These are phyloP conservation scores for Phalacrocorax carbo DNA, from an alignment of 2,113 vertebrate species.

Conservation along the genomic window DNA sequence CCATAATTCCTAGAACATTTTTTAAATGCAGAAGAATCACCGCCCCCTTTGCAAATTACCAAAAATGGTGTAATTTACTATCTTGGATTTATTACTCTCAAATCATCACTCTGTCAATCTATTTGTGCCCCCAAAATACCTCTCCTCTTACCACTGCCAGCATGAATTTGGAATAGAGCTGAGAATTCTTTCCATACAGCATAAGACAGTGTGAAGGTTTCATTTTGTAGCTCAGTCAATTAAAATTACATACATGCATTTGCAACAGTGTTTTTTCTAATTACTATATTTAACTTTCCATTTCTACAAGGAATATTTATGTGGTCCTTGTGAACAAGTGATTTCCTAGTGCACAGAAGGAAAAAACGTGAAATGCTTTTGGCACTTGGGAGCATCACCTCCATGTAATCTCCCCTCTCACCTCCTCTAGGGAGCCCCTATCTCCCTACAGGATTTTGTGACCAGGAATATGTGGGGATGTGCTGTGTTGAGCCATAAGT, in stretches of 20 bases:
- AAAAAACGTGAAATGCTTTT: neutral
- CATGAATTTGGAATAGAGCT: neutral
- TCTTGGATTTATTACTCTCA: constrained; percentile 45
- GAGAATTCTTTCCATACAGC: neutral
- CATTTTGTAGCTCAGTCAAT: neutral
- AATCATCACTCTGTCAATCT: constrained; percentile 19
- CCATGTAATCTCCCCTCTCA: neutral
- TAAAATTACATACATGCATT: constrained; percentile 7
- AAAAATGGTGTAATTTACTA: constrained; percentile 10
- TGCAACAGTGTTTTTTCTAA: neutral
- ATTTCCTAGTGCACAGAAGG: neutral
- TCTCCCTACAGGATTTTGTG: neutral
- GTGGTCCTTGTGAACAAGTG: neutral
- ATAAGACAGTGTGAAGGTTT: neutral
- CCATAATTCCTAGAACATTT: constrained; percentile 22
- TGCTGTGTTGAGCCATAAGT: neutral
- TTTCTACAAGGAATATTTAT: constrained; percentile 51
- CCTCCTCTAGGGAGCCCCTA: neutral
- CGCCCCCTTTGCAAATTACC: constrained; percentile 37
- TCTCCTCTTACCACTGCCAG: neutral
- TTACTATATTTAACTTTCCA: constrained; percentile 11
- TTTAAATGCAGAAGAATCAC: constrained; percentile 38
- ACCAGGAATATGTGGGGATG: neutral
- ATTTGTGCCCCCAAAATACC: constrained; percentile 1
- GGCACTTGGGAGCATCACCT: neutral